Conservation (phyloP, 1,140 invertebrate species). For the Orchesella cincta region DNA sequence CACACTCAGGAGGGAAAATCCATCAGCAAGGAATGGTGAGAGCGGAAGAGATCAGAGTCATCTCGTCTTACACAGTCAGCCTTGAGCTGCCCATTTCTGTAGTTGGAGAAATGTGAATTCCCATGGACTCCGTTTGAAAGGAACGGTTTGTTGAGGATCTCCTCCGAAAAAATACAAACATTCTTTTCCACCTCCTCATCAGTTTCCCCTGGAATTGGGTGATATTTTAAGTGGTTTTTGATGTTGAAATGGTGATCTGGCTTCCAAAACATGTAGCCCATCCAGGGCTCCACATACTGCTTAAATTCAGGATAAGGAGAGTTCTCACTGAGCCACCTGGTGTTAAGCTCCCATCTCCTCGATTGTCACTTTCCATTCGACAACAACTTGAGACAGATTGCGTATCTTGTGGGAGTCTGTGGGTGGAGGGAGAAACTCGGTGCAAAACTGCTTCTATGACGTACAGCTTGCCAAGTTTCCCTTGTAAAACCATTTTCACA, state of each 20-base stretch:
- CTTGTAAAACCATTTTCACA: too few relatives aligned
- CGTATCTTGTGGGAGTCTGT: too few relatives aligned
- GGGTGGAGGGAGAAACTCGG: too few relatives aligned
- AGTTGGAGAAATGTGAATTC: neutral
- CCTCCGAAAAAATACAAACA: neutral
- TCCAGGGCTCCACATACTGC: neutral
- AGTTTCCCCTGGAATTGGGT: neutral
- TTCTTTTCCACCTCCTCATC: neutral
- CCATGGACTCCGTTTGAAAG: neutral
- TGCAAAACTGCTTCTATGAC: too few relatives aligned
- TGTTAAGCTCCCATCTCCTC: too few relatives aligned
- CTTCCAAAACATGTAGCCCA: slow-evolving; percentile 27
- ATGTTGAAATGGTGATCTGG: neutral
- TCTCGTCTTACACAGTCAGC: neutral
- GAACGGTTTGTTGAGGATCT: neutral
- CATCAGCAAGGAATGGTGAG: neutral
- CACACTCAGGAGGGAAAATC: neutral
- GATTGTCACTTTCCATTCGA: too few relatives aligned
- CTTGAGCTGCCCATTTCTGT: neutral
- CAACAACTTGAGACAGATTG: too few relatives aligned
- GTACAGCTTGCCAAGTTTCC: too few relatives aligned
- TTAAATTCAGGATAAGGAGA: slow-evolving; percentile 5
- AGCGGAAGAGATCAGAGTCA: neutral
- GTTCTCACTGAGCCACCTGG: too few relatives aligned
- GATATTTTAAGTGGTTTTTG: neutral